Conservation (phyloP, 2,888 invertebrate species). For the Quadroppia sp. region DNA sequence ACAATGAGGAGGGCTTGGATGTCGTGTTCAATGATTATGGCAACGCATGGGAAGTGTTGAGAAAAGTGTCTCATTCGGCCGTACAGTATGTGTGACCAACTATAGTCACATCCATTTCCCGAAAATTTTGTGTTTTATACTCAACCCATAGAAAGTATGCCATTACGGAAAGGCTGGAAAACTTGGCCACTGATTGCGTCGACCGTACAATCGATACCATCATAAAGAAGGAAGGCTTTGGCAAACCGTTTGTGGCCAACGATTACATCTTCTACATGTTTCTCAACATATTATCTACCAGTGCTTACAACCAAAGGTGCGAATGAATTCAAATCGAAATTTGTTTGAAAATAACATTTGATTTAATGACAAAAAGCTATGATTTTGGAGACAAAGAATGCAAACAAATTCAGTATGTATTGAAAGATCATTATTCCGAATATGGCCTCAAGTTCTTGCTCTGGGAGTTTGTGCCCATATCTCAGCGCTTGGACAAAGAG, state of each 20-base stretch:
- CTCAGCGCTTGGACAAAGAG: neutral
- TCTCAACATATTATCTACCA: neutral
- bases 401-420: neutral
- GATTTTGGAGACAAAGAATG: neutral
- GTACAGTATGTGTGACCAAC: neutral
- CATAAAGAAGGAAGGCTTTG: neutral
- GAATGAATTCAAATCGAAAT: neutral
- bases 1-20: neutral
- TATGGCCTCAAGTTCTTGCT: neutral
- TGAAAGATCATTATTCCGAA: neutral
- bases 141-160: neutral
- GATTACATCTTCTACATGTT: neutral
- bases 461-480: neutral
- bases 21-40: conserved; percentile 16
- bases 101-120: neutral
- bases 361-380: neutral
- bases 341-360: too few species aligned
- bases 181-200: neutral
- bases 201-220: neutral
- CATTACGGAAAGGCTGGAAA: neutral
- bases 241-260: neutral
- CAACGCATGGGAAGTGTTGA: neutral
- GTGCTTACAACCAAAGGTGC: neutral
- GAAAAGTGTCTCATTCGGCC: neutral
- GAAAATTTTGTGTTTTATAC: neutral